Evolutionary conservation across 2,113 vertebrate genomes (phyloP).

Genomic region (Rynchops niger): DNA sequence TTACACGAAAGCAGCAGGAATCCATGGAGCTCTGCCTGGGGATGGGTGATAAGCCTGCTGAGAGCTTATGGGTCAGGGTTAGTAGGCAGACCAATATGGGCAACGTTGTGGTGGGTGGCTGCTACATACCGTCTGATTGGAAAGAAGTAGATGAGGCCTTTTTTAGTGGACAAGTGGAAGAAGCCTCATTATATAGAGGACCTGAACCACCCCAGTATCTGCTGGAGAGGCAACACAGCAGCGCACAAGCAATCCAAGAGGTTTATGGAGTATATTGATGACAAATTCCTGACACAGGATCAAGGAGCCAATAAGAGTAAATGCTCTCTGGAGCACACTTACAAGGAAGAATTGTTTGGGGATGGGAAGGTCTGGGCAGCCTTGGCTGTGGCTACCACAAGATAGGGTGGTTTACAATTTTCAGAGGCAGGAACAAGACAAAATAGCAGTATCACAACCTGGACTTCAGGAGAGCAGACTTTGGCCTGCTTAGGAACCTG

Average conservation of each 20-base stretch:
- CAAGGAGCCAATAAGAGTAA: not conserved
- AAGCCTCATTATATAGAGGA: not conserved
- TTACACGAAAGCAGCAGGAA: not conserved
- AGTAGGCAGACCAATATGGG: not conserved
- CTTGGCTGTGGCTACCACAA: not conserved
- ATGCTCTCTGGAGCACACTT: not conserved
- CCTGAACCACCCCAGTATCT: not conserved
- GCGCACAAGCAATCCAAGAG: not conserved
- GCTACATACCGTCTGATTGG: not conserved
- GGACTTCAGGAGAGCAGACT: not conserved
- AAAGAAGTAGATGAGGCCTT: not conserved
- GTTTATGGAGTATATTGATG: not conserved
- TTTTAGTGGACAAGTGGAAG: not conserved
- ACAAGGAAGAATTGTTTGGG: not conserved
- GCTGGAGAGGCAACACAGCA: not conserved
- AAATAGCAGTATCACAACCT: not conserved
- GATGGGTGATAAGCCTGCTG: not conserved
- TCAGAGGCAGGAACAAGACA: not conserved
- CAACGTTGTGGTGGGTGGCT: not conserved
- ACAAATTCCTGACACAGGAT: not conserved
- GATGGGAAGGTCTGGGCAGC: not conserved
- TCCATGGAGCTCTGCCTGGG: not conserved
- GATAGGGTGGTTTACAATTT: not conserved
- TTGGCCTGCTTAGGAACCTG: not conserved
- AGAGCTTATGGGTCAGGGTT: not conserved